Base-by-base conservation (phyloP, 2,888 invertebrate genomes). In the Leucoptera coffeella region DNA sequence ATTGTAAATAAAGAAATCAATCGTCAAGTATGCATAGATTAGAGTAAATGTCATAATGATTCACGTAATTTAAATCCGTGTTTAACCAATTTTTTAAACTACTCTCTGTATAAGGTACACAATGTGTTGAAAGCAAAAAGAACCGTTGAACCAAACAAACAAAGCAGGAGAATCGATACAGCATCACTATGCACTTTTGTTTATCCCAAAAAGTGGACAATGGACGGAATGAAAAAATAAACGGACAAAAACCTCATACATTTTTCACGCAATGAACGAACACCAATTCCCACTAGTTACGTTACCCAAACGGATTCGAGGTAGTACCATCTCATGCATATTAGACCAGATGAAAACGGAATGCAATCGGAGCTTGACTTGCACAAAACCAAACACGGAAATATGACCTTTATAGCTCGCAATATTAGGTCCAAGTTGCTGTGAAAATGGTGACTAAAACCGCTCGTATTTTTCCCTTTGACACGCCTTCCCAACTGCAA, bases 231-330 rank as follows among this genome's bases (percentile, higher is more conserved):
- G 37, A 54, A 65, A 60, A 64, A 64, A 62, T 50, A 49, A 52
- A 45, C 47, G 48, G 46, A 54, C 60, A 54, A 55, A 30, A 60
- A 56, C 53, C 60, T 53, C 62, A 55, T 69, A 43, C 50, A 65
- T 65, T 52, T 60, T 64, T 44, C 40, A 65, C 47, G 49, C 46
- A 52, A 60, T 59, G 58, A 48, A 51, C 57, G 54, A 38, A 49
- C 46, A 54, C 56, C 61, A 56, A 57, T 60, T 55, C 54, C 53
- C 51, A 49, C 57, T 59, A 64, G 60, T 62, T 58, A 56, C 48
- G 41, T 35, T 40, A 43, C 41, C 43, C 46, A 45, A 45, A 45
- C 42, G 43, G 49, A 51, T 50, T 49, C 45, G 44, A 39, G 40
- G 15, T 33, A 34, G 40, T 30, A 28, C 30, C 36, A 38, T 31